Conservation (phyloP, 2,797 vertebrate species). For the Hippocampus kuda region DNA sequence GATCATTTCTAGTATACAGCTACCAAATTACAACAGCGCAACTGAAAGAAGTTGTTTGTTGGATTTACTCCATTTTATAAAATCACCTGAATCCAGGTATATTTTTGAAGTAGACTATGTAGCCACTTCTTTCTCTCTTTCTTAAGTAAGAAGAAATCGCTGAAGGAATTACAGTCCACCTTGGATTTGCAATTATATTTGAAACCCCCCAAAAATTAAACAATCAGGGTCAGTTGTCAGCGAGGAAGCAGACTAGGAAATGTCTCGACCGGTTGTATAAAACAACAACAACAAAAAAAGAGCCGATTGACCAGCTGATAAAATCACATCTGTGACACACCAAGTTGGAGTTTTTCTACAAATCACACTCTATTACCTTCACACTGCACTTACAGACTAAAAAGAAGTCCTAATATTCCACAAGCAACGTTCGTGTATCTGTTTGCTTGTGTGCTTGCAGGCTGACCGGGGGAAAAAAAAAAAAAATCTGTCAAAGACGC, state of each 20-base stretch:
- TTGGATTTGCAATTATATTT: too few relatives aligned
- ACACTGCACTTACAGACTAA: not conserved
- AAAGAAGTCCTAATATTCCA: not conserved
- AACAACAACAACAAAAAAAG: not conserved
- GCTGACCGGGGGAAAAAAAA: not conserved
- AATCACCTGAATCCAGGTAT: too few relatives aligned
- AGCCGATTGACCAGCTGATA: not conserved
- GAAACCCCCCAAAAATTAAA: too few relatives aligned
- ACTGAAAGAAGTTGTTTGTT: too few relatives aligned
- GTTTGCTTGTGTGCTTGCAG: not conserved
- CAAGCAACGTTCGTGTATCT: not conserved
- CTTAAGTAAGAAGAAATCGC: too few relatives aligned
- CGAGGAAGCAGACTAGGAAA: too few relatives aligned
- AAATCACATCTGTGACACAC: not conserved
- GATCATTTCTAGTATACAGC: not conserved
- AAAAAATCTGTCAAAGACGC: conserved; percentile 1
- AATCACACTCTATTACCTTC: not conserved
- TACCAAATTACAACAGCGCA: not conserved
- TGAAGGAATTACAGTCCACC: too few relatives aligned
- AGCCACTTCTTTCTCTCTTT: too few relatives aligned
- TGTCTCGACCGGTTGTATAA: not conserved
- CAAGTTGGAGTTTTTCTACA: not conserved
- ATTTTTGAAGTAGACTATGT: too few relatives aligned
- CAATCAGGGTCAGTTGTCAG: too few relatives aligned
- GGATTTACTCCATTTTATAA: too few relatives aligned